Percentiles rank a stretch among this genome's conserved stretches.
Conservation (phyloP, 2,797 vertebrate species). For the Lepus oiostolus region DNA sequence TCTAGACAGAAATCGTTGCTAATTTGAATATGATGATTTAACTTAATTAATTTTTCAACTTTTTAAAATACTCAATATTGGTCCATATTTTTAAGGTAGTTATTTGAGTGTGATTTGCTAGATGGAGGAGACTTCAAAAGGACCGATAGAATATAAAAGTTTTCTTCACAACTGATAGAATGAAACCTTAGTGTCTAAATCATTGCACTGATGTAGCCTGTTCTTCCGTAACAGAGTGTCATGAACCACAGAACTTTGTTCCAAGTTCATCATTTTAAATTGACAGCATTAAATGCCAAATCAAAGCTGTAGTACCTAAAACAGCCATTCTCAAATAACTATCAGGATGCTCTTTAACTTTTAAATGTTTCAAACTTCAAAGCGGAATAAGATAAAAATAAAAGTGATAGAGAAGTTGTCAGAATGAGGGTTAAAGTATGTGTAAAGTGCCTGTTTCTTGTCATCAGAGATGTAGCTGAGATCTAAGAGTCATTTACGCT, state of each 20-base stretch:
- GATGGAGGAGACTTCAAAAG: constrained; percentile 47
- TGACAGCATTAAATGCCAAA: constrained; percentile 15
- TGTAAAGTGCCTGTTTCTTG: constrained; percentile 28
- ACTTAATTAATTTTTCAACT: constrained; percentile 61
- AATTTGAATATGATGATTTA: constrained; percentile 60
- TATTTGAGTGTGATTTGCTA: constrained; percentile 54
- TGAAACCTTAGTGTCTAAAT: constrained; percentile 34
- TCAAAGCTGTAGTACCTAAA: background rate
- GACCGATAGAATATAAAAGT: background rate
- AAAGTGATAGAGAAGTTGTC: constrained; percentile 15
- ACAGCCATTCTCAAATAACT: constrained; percentile 6
- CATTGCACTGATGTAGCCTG: background rate
- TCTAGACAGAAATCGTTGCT: constrained; percentile 33
- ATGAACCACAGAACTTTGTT: constrained; percentile 32
- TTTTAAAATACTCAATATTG: constrained; percentile 62
- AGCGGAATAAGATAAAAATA: background rate
- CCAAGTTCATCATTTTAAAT: constrained; percentile 54
- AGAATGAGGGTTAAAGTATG: background rate
- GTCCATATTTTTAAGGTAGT: constrained; percentile 25
- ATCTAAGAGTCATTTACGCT: background rate
- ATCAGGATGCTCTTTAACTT: background rate
- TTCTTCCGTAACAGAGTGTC: background rate
- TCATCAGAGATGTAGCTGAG: constrained; percentile 10
- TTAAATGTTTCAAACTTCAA: constrained; percentile 56
- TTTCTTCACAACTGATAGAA: constrained; percentile 58